Base-by-base conservation (phyloP, 2,113 vertebrate species). In the Parus major region DNA sequence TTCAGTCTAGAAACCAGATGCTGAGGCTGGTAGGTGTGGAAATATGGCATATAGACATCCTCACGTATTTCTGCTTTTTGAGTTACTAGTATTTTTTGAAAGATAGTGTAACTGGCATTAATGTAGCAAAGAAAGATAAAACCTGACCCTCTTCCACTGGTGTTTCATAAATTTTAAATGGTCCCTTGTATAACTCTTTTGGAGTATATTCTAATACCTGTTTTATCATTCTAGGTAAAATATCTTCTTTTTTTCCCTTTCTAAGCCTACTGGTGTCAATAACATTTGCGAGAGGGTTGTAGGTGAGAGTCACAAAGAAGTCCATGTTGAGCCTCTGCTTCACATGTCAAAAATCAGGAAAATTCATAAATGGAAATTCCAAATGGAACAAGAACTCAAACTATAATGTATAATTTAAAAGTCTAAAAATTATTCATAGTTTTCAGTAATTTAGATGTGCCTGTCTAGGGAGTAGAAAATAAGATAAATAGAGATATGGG, bases 111-210 rank as follows among this genome's bases (percentile, higher is more conserved):
- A 66, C 6, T 73, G 29, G 7, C 6, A 36, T 71, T 35, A 63
- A 42, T 10, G 21, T 36, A 55, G 21, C 20, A 84, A 66, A 64
- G 12, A 7, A 53, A 66, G 18, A 42, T 41, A 27, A 33, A 39
- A 9, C 2, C 3, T 1, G 0, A 55, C 5, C 9, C 1, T 29
- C 27, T 79, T 82, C 39, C 25, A 9, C 16, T 12, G 22, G 3
- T 13, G 4, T 39, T 65, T 81, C 10, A 28, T 81, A 78, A 41
- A n/a, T 59, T 81, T 82, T 60, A 71, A 66, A 56, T 42, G 0
- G 5, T 39, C 5, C 5, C 11, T 55, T 78, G 12, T 20, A 35
- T 50, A 87, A 46, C 5, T 20, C 19, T 41, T 87, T 36, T 46
- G 2, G 11, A 56, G 4, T 68, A 33, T 19, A 11, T 90, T 72